A percentile compares a stretch with the other conserved stretches of the same genome.
These are phyloP conservation scores for Acholoe squamosa DNA, from an alignment of 2,888 invertebrate species.

Conservation along the genomic window DNA sequence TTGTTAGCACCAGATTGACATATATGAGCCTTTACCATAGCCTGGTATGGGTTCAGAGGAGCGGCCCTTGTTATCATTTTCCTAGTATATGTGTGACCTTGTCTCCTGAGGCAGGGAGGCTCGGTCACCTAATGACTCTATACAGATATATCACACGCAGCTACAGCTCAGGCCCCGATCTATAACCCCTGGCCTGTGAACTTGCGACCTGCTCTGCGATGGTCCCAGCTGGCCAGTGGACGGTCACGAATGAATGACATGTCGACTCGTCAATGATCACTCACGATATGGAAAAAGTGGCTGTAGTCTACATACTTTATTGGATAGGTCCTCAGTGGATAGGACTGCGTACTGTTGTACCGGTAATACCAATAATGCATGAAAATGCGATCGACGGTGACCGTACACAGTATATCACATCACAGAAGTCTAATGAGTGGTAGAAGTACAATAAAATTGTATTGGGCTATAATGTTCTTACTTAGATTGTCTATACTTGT, in stretches of 20 bases:
- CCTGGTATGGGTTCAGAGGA: neutral
- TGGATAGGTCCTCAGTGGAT: too few species aligned
- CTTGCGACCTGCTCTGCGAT: neutral
- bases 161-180: neutral
- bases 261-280: neutral
- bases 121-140: neutral
- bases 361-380: too few species aligned
- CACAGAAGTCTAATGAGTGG: too few species aligned
- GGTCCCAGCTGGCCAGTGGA: slow-evolving; percentile 10
- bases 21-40: neutral
- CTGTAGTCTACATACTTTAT: too few species aligned
- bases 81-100: neutral
- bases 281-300: neutral
- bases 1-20: neutral
- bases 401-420: too few species aligned
- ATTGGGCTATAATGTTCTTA: too few species aligned
- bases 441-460: too few species aligned
- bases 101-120: neutral
- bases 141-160: slow-evolving; percentile 24
- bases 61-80: slow-evolving; percentile 1
- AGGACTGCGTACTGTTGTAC: too few species aligned
- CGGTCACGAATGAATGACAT: slow-evolving; percentile 27
- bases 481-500: too few species aligned
- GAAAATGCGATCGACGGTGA: too few species aligned
- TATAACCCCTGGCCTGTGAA: slow-evolving; percentile 9